These are phyloP conservation scores for Phorcus lineatus DNA, from an alignment of 2,888 invertebrate species.

Conservation along the genomic window DNA sequence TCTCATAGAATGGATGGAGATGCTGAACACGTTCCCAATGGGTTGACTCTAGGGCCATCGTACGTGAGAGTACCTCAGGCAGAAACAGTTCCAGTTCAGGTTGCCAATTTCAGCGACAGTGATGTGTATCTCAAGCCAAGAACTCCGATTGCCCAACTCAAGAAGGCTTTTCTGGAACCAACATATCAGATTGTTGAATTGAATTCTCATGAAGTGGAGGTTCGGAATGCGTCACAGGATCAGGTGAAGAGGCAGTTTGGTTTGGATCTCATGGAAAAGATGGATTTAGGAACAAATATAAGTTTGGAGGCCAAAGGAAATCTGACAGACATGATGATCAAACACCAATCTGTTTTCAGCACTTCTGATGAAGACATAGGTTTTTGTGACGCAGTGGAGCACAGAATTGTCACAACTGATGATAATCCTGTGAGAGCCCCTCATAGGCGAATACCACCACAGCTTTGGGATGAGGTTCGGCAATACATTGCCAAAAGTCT, in stretches of 20 bases:
- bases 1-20: too few species aligned
- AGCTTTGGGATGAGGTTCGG: slow-evolving; percentile 41
- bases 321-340: too few species aligned
- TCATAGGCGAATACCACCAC: slow-evolving; percentile 36
- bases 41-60: not conserved
- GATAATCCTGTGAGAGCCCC: slow-evolving; percentile 37
- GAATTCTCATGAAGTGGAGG: not conserved
- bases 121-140: not conserved
- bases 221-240: not conserved
- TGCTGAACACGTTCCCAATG: not conserved
- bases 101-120: not conserved
- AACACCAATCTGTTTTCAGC: too few species aligned
- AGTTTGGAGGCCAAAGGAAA: too few species aligned
- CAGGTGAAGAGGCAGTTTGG: not conserved
- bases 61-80: not conserved
- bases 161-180: too few species aligned
- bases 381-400: slow-evolving; percentile 30
- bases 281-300: not conserved
- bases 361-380: not conserved
- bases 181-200: not conserved
- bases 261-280: not conserved
- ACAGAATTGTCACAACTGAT: slow-evolving; percentile 36
- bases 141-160: not conserved
- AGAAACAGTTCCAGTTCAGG: not conserved
- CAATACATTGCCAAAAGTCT: slow-evolving; percentile 42